Base-by-base conservation (phyloP, 2,113 vertebrate species). In the Eulemur rufifrons region DNA sequence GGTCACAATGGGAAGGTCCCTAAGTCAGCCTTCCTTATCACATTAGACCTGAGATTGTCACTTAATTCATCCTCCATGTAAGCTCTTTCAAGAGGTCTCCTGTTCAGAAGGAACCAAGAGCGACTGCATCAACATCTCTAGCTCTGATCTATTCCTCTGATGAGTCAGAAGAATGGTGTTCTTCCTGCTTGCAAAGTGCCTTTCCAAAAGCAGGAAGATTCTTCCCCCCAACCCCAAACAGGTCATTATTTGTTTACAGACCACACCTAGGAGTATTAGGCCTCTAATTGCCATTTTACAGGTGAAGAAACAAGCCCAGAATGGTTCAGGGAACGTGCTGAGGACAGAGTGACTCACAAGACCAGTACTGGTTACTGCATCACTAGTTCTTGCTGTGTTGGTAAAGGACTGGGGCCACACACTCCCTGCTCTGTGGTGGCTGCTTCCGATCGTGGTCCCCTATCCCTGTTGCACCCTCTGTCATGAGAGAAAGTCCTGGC, bases 131-230 rank as follows among this genome's bases (percentile, higher is more conserved):
- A 8, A 8, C 7, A 45, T 78, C 87, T 88, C 76, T 45, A 66
- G 81, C 27, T 78, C 27, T 47, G 47, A 76, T 27, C 37, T 76
- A 20, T 29, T 78, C 64, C 76, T 86, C 45, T 20, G 9, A 64
- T 83, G 91, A 89, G 29, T 86, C 92, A 91, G 61, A 92, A 73
- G 82, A 91, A 52, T 0, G 18, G 21, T 56, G 29, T 29, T 71
- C 63, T 86, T 90, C 54, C 25, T 2, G 4, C 42, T 82, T 63
- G 15, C 42, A 73, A 54, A 94, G 77, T 4, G 3, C 45, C 56
- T 80, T 97, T 88, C 93, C 81, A 95, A 96, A 95, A 96, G 71
- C 17, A 37, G 37, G 12, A 23, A 29, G 66, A 74, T 18, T 71
- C 56, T 91, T 32, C 52, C 66, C 25, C 71, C 42, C 27, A n/a